Conservation (phyloP, 2,888 invertebrate species). For the Dasypolia templi region DNA sequence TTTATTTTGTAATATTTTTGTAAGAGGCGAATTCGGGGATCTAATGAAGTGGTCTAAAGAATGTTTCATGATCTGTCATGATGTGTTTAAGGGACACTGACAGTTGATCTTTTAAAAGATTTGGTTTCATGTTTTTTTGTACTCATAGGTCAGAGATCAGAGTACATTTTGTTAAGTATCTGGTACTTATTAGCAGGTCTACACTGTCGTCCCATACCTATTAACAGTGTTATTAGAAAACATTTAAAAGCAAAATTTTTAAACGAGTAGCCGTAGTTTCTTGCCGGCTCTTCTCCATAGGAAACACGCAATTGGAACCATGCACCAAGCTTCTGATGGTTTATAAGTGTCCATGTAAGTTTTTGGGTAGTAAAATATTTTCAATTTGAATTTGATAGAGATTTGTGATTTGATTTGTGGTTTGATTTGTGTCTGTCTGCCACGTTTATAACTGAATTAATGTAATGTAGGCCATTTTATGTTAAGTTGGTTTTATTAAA, state of each 20-base stretch:
- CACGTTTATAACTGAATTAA: too few relatives aligned
- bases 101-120: background rate
- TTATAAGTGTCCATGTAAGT: too few relatives aligned
- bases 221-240: background rate
- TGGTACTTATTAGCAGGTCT: background rate
- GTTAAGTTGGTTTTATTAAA: background rate
- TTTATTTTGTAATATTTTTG: background rate
- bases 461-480: too few relatives aligned
- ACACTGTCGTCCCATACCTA: background rate
- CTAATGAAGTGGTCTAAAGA: background rate
- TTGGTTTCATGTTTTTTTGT: background rate
- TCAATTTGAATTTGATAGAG: too few relatives aligned
- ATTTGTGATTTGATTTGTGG: too few relatives aligned
- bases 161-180: background rate
- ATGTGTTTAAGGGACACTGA: background rate
- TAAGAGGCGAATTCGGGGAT: background rate
- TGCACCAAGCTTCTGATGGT: too few relatives aligned
- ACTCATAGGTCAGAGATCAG: background rate
- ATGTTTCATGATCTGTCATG: background rate
- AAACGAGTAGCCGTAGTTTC: background rate
- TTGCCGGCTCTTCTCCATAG: too few relatives aligned
- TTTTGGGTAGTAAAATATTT: too few relatives aligned
- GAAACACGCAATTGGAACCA: too few relatives aligned
- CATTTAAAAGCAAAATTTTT: background rate
- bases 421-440: too few relatives aligned